Base-by-base conservation (phyloP, 2,113 vertebrate genomes). In the Scortum barcoo region DNA sequence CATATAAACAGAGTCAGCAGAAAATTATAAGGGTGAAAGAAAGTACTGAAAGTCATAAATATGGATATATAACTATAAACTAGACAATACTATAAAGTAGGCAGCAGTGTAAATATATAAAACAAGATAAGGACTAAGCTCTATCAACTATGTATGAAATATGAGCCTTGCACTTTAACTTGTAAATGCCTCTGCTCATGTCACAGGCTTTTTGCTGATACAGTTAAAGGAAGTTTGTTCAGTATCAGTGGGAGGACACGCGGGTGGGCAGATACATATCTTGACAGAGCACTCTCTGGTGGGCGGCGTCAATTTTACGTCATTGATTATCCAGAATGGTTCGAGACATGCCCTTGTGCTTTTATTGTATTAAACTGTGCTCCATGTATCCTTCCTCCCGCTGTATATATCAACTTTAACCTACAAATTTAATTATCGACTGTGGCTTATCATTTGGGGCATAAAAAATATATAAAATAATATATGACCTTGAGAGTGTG, bases 281-380 rank as follows among this genome's bases (percentile, higher is more conserved):
- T 78, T 75, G 26, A 28, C 1, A 0, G 1, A 6, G 3, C 1
- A 67, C 58, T 72, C 84, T 81, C 12, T 77, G 84, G 51, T 17
- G 19, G 73, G 60, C 36, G 76, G 77, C 5, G 1, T 38, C 22
- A 7, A 11, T 24, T 6, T 26, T 0, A 8, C 65, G 68, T 83
- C 79, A 74, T 0, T 20, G 56, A 72, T 51, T 38, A 53, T 22
- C 1, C 30, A 2, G 0, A 24, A 8, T 63, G 54, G 65, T 53
- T 13, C 30, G 46, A 81, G 14, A 14, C 3, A 19, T 51, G 48
- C 16, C 28, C 42, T 74, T 75, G 38, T 70, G 19, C 24, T 30
- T 4, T 38, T 38, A 12, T 24, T 38, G 13, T 17, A 36, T 1
- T 19, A 2, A 26, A 4, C n/a, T 38, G 17, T 57, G 26, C 24